A percentile compares a stretch with the other conserved stretches of the same genome.
phyloP scores from a whole-genome alignment of 2,888 invertebrate genomes.

The Chrysina gloriosa region DNA sequence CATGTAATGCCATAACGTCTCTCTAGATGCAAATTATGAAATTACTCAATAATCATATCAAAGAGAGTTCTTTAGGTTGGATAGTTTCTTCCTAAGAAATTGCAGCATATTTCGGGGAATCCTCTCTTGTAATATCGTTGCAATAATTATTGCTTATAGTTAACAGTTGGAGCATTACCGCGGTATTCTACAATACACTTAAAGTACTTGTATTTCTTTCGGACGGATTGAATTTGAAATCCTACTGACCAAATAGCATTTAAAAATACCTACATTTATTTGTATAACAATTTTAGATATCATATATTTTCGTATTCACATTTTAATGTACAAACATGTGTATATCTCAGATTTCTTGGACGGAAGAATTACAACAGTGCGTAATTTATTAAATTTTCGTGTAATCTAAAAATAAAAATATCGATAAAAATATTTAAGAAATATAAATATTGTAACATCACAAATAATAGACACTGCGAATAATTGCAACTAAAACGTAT shows the following conservation, averaged over 20 bases:
- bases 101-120: too few species aligned
- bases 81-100: too few species aligned
- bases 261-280: constrained; percentile 20
- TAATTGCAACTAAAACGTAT: not conserved
- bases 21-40: too few species aligned
- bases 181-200: not conserved
- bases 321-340: constrained; percentile 43
- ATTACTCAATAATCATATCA: too few species aligned
- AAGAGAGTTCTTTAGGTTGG: too few species aligned
- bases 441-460: too few species aligned
- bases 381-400: constrained; percentile 44
- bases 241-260: constrained; percentile 26
- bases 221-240: constrained; percentile 33
- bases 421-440: too few species aligned
- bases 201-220: constrained; percentile 13
- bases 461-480: not conserved
- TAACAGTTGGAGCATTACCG: not conserved
- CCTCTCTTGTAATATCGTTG: too few species aligned
- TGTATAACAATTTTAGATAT: constrained; percentile 20
- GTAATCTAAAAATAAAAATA: constrained; percentile 9
- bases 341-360: constrained; percentile 54
- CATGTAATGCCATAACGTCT: too few species aligned
- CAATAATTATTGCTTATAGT: not conserved
- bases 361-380: constrained; percentile 59
- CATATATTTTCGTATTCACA: constrained; percentile 36